phyloP scores from a whole-genome alignment of 2,797 vertebrate species.

The Gouania willdenowi region DNA sequence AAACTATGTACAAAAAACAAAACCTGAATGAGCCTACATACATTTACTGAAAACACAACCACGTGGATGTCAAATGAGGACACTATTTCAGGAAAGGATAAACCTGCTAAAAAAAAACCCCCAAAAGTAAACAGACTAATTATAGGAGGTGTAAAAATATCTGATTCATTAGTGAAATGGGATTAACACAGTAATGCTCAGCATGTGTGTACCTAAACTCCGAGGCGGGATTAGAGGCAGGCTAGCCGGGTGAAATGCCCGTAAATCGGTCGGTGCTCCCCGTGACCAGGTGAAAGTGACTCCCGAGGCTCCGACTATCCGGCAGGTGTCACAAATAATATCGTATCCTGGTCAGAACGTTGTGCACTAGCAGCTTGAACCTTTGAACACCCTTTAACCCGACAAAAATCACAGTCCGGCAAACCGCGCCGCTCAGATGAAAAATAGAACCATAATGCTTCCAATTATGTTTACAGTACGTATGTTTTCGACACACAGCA shows the following conservation, averaged over 20 bases:
- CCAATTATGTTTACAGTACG: too few species aligned
- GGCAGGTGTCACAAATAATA: conserved; percentile 41
- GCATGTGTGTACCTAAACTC: neutral
- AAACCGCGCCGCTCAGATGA: fast-evolving
- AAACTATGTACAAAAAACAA: too few species aligned
- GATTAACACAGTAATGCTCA: conserved; percentile 16
- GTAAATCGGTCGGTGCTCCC: neutral
- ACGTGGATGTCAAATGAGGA: too few species aligned
- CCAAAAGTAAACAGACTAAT: conserved; percentile 35
- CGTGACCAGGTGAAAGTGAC: conserved; percentile 35
- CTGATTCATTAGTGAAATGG: conserved; percentile 31
- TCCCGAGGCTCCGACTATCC: neutral
- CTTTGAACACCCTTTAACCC: neutral
- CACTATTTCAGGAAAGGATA: neutral
- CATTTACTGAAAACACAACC: too few species aligned
- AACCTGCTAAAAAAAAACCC: conserved; percentile 9
- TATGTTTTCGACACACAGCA: neutral
- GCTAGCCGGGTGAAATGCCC: too few species aligned
- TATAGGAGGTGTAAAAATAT: conserved; percentile 58
- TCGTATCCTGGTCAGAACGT: conserved; percentile 16
- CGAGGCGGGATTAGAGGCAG: neutral
- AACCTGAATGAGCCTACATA: too few species aligned
- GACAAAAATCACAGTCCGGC: fast-evolving
- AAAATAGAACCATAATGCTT: too few species aligned
- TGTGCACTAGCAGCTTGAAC: neutral